Evolutionary conservation across 2,797 vertebrate genomes (phyloP).

Genomic region (Phrynocephalus forsythii): DNA sequence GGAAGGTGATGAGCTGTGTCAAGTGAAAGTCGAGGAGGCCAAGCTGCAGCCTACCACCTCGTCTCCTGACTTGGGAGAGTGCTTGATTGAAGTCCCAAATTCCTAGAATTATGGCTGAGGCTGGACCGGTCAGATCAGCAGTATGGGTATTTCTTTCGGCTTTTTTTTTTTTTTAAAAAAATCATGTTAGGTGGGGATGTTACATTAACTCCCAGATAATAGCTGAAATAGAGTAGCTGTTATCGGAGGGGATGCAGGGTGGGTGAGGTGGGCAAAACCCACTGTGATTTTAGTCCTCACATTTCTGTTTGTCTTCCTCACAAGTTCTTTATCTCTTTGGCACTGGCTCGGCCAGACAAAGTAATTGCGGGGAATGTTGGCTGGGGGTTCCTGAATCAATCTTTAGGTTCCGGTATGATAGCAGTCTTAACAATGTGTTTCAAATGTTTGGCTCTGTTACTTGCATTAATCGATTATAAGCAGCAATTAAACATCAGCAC

Average conservation of each 20-base stretch:
- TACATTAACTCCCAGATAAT: background rate
- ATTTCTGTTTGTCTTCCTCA: too few relatives aligned
- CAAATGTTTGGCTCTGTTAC: background rate
- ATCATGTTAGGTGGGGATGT: background rate
- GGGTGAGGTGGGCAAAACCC: background rate
- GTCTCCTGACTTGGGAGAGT: background rate
- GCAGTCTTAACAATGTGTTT: background rate
- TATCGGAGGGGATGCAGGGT: too few relatives aligned
- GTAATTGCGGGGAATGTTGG: background rate
- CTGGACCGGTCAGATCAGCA: background rate
- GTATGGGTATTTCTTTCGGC: background rate
- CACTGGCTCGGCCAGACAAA: background rate
- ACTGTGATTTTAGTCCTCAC: background rate
- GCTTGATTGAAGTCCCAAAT: background rate
- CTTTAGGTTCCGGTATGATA: background rate
- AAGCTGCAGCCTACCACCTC: background rate
- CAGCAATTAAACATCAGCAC: constrained; percentile 33
- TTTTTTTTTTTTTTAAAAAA: background rate
- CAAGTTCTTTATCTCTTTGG: background rate
- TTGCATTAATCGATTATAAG: background rate
- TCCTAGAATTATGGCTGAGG: background rate
- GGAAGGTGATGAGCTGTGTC: background rate
- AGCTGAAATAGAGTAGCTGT: background rate
- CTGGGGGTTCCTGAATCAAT: background rate
- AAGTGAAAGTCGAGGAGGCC: background rate